Base-by-base conservation (phyloP, 2,888 invertebrate genomes). In the Pristionchus fissidentatus region DNA sequence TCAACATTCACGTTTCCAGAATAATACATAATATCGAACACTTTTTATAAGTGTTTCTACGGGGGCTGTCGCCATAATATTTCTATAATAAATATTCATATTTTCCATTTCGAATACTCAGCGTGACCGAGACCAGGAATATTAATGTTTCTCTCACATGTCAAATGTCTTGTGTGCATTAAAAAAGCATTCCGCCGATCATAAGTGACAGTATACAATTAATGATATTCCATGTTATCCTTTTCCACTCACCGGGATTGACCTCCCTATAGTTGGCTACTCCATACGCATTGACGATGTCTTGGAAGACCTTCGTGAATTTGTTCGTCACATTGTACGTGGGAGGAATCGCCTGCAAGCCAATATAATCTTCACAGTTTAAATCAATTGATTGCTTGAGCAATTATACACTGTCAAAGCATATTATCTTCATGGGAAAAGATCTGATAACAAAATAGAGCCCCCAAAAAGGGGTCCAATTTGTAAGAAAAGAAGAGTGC, bases 311-410 rank as follows among this genome's bases (percentile, higher is more conserved):
- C 89, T 94, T 94, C 0, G 98, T 98, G 93, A 98, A 98, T 93
- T 97, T 97, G 94, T 98, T 98, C 84, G 96, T 96, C 84, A 96
- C 95, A 93, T 97, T 97, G 94, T 96, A 98, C 0, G 98, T 98
- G 0, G 98, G 98, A 13, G 97, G 97, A 92, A 82, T 55, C 7
- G 35, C 49, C 70, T 82, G 35, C 38, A 41, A 49, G 22, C 22
- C 1, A 22, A 10, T 22, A 26, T 13, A 26, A 3, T 46, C 75
- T 26, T 46, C 75, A 46, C 29, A 46, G 26, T 46, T 35, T 13
- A 7, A 7, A 66, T n/a, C 49, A 10, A 10, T 49, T 19, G 49
- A 10, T n/a, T n/a, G n/a, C n/a, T n/a, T n/a, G n/a, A n/a, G n/a
- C n/a, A n/a, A n/a, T n/a, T n/a, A n/a, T n/a, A n/a, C n/a, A n/a